Percentiles rank a stretch among this genome's conserved stretches.
phyloP scores from a whole-genome alignment of 1,140 invertebrate genomes.

The Aleiodes sp. region DNA sequence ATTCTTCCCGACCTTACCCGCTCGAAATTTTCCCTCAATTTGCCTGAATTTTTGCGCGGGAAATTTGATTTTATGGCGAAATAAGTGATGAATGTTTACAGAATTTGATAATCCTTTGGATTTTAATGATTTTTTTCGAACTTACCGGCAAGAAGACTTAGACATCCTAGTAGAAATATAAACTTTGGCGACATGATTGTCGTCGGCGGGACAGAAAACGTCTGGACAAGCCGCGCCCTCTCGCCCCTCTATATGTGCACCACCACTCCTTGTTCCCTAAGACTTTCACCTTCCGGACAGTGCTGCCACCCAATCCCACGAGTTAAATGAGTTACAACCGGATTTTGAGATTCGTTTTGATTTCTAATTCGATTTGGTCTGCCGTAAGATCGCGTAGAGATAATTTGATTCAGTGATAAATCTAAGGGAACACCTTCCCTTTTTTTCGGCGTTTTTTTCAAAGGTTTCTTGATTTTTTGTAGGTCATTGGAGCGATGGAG shows the following conservation, averaged over 20 bases:
- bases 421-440: no score
- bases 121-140: constrained; percentile 32
- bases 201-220: constrained; percentile 59
- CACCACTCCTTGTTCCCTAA: constrained; percentile 57
- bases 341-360: neutral
- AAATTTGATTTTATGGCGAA: no score
- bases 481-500: no score
- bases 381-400: no score
- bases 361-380: neutral
- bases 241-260: constrained; percentile 66
- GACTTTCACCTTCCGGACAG: constrained; percentile 63
- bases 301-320: constrained; percentile 58
- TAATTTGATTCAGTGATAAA: no score
- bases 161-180: constrained; percentile 56
- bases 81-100: no score
- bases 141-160: constrained; percentile 62
- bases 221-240: constrained; percentile 68
- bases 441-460: no score
- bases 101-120: neutral
- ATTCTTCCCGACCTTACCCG: no score
- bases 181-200: constrained; percentile 63
- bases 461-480: no score
- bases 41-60: no score
- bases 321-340: neutral
- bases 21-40: no score